phyloP scores from a whole-genome alignment of 1,140 invertebrate species.

The Drosophila ercepeae region DNA sequence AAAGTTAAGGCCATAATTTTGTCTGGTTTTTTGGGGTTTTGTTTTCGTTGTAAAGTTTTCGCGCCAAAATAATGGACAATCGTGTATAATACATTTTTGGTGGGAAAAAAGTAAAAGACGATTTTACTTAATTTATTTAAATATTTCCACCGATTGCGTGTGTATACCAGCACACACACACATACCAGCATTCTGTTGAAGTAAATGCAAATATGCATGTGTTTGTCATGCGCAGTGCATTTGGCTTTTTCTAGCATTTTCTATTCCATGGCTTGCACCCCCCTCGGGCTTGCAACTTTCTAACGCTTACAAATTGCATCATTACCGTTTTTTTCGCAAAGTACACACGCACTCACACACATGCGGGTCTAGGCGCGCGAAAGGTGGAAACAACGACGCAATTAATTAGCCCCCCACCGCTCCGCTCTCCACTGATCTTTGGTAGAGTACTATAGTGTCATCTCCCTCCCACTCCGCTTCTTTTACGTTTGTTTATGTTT shows the following conservation, averaged over 20 bases:
- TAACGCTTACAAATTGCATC: slow-evolving; percentile 23
- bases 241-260: slow-evolving; percentile 3
- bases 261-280: neutral
- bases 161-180: slow-evolving; percentile 6
- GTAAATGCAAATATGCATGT: neutral
- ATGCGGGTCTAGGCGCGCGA: neutral
- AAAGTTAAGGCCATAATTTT: neutral
- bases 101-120: neutral
- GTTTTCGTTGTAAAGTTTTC: neutral
- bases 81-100: slow-evolving; percentile 12
- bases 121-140: neutral
- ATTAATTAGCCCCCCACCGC: slow-evolving; percentile 48
- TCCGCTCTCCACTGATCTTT: slow-evolving; percentile 39
- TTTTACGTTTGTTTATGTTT: slow-evolving; percentile 50
- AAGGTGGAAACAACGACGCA: slow-evolving; percentile 56
- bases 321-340: slow-evolving; percentile 12
- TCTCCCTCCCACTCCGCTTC: slow-evolving; percentile 38
- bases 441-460: slow-evolving; percentile 29
- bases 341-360: neutral
- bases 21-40: neutral
- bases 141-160: neutral
- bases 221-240: slow-evolving; percentile 26
- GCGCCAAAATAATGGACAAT: neutral
- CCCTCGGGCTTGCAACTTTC: neutral
- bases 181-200: slow-evolving; percentile 14